Evolutionary conservation across 2,113 vertebrate genomes (phyloP).

Genomic region (Stomatorhinus ivindoensis): DNA sequence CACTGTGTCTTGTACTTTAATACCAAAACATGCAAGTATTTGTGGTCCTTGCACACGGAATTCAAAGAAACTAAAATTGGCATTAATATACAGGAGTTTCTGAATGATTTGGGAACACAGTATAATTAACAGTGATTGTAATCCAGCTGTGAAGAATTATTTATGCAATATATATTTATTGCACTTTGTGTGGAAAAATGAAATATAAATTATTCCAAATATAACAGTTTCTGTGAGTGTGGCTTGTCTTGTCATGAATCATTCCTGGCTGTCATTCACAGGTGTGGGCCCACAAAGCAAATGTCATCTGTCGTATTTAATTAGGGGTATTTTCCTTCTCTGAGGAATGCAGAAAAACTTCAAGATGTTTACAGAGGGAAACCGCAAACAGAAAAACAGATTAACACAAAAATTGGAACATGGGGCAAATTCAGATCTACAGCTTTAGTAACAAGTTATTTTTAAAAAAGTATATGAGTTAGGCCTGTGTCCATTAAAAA

Average conservation of each 20-base stretch:
- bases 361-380: not conserved
- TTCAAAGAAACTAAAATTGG: slow-evolving; percentile 19
- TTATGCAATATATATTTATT: slow-evolving; percentile 33
- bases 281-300: not conserved
- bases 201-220: slow-evolving; percentile 26
- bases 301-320: not conserved
- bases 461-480: not conserved
- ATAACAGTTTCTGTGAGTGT: not conserved
- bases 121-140: slow-evolving; percentile 32
- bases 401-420: not conserved
- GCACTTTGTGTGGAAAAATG: slow-evolving; percentile 39
- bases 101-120: slow-evolving; percentile 35
- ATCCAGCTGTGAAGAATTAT: slow-evolving; percentile 29
- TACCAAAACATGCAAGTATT: slow-evolving; percentile 12
- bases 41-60: slow-evolving; percentile 25
- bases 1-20: slow-evolving; percentile 19
- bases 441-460: not conserved
- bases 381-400: not conserved
- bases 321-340: not conserved
- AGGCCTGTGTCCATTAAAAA: not conserved
- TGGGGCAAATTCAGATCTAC: not conserved
- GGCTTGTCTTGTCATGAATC: not conserved
- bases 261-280: not conserved
- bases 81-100: slow-evolving; percentile 31
- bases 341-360: not conserved